Base-by-base conservation (phyloP, 2,888 invertebrate species). In the Maniola hyperantus region DNA sequence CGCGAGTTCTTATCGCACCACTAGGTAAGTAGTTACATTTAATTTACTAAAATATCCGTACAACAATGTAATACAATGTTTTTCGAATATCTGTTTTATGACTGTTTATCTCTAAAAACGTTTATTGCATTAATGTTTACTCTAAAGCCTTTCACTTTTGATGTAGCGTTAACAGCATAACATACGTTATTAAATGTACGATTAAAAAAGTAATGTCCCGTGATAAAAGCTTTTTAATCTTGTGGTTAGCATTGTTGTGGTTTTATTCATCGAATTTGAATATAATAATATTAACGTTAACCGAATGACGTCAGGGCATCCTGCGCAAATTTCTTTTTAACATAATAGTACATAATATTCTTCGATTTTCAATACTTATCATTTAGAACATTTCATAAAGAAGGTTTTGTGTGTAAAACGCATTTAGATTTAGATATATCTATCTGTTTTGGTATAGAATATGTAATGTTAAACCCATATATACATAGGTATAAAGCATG, bases 111-210 rank as follows among this genome's bases (percentile, higher is more conserved):
- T 42, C n/a, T 8, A 42, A 34, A 39, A 5, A 53, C 53, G 20
- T 50, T 33, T 51, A 39, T 34, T 67, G 36, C 39, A 20, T 64
- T 50, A 44, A 63, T 58, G 44, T 66, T 63, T 61, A 48, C 46
- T 66, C 53, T 66, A 46, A 55, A 20, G 63, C 51, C n/a, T 58
- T 50, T 61, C 34, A 50, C 13, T 50, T 39, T 61, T 50, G 36
- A 61, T 61, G 60, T 39, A 50, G 34, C 60, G 36, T 13, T 51
- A 51, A 44, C 53, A 65, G 33, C 51, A 51, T 50, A 11, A 50
- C 8, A 15, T 51, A 50, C 10, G 20, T 54, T 36, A 54, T 54
- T 18, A 55, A 11, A 36, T 18, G 36, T 18, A 55, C n/a, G 53
- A 34, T 53, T 53, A 13, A 34, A 51, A 33, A 34, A 8, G 11